phyloP scores from a whole-genome alignment of 2,888 invertebrate genomes.

The Callosobruchus maculatus region DNA sequence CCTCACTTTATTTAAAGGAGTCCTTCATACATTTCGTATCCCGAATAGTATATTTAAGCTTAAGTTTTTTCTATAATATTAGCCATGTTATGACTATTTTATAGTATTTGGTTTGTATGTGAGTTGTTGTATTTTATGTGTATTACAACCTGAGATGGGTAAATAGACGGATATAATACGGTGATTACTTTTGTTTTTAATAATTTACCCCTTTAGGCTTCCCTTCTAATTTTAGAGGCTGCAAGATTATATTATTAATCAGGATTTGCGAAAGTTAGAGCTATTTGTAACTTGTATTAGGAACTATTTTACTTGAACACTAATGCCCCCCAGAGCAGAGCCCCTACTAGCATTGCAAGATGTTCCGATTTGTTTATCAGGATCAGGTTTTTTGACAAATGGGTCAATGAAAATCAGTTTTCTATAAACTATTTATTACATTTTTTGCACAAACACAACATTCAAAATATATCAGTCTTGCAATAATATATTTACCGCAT shows the following conservation, averaged over 20 bases:
- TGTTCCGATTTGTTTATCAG: too few relatives aligned
- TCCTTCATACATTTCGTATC: neutral
- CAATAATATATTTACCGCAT: constrained; percentile 39
- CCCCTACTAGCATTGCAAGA: too few relatives aligned
- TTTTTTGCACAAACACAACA: constrained; percentile 47
- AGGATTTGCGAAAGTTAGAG: too few relatives aligned
- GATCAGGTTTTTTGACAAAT: neutral
- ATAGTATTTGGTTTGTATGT: neutral
- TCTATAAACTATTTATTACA: constrained; percentile 30
- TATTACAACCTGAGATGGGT: neutral
- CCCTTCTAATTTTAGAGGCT: too few relatives aligned
- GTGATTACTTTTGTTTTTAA: neutral
- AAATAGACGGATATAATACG: neutral
- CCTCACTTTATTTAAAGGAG: neutral
- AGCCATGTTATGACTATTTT: neutral
- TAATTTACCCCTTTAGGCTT: too few relatives aligned
- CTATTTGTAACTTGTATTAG: too few relatives aligned
- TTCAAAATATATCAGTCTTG: constrained; percentile 50
- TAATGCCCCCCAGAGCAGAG: too few relatives aligned
- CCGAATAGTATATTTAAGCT: neutral
- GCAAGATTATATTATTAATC: too few relatives aligned
- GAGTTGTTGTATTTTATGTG: neutral
- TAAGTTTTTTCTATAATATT: neutral
- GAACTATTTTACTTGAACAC: too few relatives aligned
- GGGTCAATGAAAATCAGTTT: neutral